Percentiles rank a stretch among this genome's conserved stretches.
Conservation (phyloP, 2,797 vertebrate species). For the Zalophus californianus region DNA sequence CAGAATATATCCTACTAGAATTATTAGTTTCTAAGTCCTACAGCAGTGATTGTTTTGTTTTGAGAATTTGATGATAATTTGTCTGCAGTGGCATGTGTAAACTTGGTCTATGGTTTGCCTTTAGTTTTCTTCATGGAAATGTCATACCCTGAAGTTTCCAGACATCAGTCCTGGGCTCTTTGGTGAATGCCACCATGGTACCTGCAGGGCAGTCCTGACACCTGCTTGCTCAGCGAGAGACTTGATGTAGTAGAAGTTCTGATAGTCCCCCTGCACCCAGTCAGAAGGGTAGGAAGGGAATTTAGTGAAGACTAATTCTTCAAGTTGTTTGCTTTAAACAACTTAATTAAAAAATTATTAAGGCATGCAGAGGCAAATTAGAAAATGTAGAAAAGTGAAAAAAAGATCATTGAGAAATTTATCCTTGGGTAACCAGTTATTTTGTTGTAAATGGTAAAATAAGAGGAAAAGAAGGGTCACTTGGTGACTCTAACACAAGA, state of each 20-base stretch:
- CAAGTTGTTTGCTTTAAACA: neutral
- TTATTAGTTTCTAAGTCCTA: neutral
- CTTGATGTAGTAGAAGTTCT: neutral
- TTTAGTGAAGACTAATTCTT: neutral
- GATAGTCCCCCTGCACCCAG: neutral
- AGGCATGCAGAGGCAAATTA: neutral
- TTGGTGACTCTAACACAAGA: neutral
- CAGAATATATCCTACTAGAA: neutral
- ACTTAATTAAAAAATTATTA: neutral
- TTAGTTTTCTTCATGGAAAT: neutral
- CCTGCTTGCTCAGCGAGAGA: neutral
- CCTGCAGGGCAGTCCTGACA: neutral
- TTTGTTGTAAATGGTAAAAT: neutral
- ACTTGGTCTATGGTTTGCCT: neutral
- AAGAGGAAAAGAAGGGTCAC: neutral
- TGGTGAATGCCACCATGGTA: neutral
- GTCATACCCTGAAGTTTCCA: neutral
- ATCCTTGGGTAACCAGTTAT: neutral
- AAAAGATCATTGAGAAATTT: neutral
- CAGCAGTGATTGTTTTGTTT: neutral
- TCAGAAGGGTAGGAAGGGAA: neutral
- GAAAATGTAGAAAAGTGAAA: neutral
- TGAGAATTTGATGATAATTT: neutral
- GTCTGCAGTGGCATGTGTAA: neutral
- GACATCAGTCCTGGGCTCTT: accelerated